Base-by-base conservation (phyloP, 1,140 invertebrate species). In the Lutraria rhynchaena region DNA sequence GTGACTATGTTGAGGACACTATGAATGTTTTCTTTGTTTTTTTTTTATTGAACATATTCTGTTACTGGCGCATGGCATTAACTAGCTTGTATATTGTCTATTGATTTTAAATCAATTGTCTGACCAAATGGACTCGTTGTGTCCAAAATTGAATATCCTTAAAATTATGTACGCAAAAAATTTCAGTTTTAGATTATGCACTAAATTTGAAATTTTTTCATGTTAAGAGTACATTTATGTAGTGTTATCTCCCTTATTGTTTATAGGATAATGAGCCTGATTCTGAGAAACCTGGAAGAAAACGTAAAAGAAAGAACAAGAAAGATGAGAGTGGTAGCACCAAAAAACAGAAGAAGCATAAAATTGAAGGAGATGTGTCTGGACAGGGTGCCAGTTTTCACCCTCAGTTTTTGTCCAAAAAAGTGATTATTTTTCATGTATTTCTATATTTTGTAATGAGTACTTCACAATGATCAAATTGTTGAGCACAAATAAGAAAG, bases 301-400 rank as follows among this genome's bases (percentile, higher is more conserved):
- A 29, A 67, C 17, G 27, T 1, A 29, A n/a, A 46, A 33, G 27
- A 67, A 67, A 67, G 63, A 41, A 31, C 17, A 46, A 65, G 7
- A 67, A 67, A 49, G 63, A 49, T 67, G 63, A 49, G 46, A 41
- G 3, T 17, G 63, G 11, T 22, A 19, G 37, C 17, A 27, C 41
- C 15, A 49, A 67, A 24, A 41, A 41, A 15, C 15, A 5, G 5
- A 67, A 55, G 24, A 55, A 67, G 31, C 63, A 67, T 49, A 46
- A 46, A 46, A 67, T 67, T 37, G 63, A 67, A 29, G 63, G 63
- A 44, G 35, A 67, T 29, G 63, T 67, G 0, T 67, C 63, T 17
- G 63, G 63, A 15, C 63, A 67, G 44, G 19, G 44, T 3, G 37
- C 37, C 19, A 27, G 49, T 27, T 5, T 46, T 5, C 24, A 46